A percentile compares a stretch with the other conserved stretches of the same genome.
Conservation (phyloP, 2,113 vertebrate species). For the Isurus oxyrinchus region DNA sequence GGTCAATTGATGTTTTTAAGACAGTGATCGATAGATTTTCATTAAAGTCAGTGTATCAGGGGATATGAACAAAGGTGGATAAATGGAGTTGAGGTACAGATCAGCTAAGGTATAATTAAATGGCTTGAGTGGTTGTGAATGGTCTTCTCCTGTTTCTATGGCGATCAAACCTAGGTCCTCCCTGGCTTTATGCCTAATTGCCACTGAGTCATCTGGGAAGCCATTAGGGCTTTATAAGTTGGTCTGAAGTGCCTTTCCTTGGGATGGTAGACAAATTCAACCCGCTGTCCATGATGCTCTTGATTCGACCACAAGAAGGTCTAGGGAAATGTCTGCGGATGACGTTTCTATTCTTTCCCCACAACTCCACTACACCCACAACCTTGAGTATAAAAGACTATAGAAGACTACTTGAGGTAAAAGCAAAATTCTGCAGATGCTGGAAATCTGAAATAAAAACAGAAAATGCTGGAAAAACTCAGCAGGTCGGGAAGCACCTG, state of each 20-base stretch:
- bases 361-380: neutral
- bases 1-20: neutral
- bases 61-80: neutral
- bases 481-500: too few relatives aligned
- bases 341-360: neutral
- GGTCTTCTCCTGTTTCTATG: neutral
- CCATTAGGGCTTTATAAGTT: neutral
- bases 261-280: neutral
- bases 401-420: too few relatives aligned
- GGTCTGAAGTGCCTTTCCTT: neutral
- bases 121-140: neutral
- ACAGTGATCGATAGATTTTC: neutral
- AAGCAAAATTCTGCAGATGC: too few relatives aligned
- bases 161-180: neutral
- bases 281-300: neutral
- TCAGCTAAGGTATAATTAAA: neutral
- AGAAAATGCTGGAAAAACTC: too few relatives aligned
- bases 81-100: neutral
- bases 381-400: neutral
- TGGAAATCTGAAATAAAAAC: too few relatives aligned
- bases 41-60: neutral
- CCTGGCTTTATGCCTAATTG: neutral
- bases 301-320: neutral
- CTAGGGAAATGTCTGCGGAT: neutral
- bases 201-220: neutral